phyloP scores from a whole-genome alignment of 2,888 invertebrate species.

The Pandemis corylana region DNA sequence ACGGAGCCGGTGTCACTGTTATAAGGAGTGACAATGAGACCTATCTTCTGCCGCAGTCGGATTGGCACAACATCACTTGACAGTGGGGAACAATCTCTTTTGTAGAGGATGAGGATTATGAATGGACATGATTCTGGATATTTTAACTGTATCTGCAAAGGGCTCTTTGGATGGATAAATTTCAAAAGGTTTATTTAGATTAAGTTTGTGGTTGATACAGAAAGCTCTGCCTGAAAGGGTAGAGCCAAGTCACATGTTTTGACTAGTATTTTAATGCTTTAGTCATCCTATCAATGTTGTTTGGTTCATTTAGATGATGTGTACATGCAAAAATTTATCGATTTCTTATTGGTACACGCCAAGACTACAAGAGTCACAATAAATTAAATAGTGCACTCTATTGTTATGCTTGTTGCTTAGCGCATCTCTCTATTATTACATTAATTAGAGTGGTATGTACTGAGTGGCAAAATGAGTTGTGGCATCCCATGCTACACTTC shows the following conservation, averaged over 20 bases:
- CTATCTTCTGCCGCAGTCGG: conserved; percentile 91
- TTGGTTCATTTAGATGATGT: too few relatives aligned
- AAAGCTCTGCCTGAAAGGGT: neutral
- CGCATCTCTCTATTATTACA: neutral
- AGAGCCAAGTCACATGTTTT: neutral
- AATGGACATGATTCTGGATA: conserved; percentile 70
- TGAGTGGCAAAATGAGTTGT: too few relatives aligned
- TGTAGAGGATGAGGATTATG: conserved; percentile 78
- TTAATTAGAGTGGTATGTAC: neutral
- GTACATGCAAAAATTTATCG: too few relatives aligned
- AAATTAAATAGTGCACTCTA: too few relatives aligned
- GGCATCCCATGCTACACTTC: neutral
- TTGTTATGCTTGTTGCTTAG: too few relatives aligned
- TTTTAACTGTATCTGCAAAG: conserved; percentile 5
- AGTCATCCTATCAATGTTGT: neutral
- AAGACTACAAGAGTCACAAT: too few relatives aligned
- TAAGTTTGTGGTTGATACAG: neutral
- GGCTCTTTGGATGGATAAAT: too few relatives aligned
- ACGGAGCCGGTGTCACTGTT: conserved; percentile 93
- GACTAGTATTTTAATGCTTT: neutral
- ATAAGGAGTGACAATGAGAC: conserved; percentile 94
- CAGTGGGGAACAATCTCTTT: conserved; percentile 82
- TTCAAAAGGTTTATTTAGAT: too few relatives aligned
- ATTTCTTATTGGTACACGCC: too few relatives aligned
- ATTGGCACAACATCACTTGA: conserved; percentile 88